These are phyloP conservation scores for Agrilus planipennis DNA, from an alignment of 1,140 invertebrate species.

Conservation along the genomic window DNA sequence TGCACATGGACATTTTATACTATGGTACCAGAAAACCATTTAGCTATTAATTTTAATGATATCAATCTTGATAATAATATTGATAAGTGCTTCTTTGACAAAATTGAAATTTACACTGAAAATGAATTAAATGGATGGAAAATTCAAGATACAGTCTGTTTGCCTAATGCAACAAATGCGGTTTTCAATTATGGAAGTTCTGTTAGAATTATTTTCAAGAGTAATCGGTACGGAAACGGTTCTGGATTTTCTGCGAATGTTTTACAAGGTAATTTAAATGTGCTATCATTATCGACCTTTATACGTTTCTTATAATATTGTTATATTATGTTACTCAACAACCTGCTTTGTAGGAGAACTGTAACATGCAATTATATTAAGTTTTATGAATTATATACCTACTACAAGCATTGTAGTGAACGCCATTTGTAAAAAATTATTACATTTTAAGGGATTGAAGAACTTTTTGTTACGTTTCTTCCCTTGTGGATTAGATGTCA, in stretches of 20 bases:
- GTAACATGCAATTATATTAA: conserved; percentile 34
- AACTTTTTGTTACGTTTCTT: too few relatives aligned
- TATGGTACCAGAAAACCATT: conserved; percentile 39
- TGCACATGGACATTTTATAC: conserved; percentile 65
- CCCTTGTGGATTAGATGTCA: too few relatives aligned
- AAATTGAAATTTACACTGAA: conserved; percentile 43
- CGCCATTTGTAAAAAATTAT: too few relatives aligned
- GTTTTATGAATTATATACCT: not conserved
- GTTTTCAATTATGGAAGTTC: too few relatives aligned
- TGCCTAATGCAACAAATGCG: too few relatives aligned
- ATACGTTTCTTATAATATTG: too few relatives aligned
- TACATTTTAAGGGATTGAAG: too few relatives aligned
- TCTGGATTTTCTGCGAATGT: conserved; percentile 45
- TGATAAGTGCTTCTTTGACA: conserved; percentile 43
- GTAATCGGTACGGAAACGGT: conserved; percentile 38
- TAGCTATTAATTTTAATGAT: conserved; percentile 39
- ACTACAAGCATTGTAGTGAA: conserved; percentile 37
- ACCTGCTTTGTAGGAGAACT: conserved; percentile 29
- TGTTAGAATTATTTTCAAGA: conserved; percentile 44
- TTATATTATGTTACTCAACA: too few relatives aligned
- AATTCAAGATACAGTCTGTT: too few relatives aligned
- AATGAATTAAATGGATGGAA: too few relatives aligned
- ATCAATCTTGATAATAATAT: conserved; percentile 46
- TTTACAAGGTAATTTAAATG: conserved; percentile 10
- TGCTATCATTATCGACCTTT: too few relatives aligned